Evolutionary conservation across 2,888 invertebrate species (phyloP).

Genomic region (Heteromurus nitidus): DNA sequence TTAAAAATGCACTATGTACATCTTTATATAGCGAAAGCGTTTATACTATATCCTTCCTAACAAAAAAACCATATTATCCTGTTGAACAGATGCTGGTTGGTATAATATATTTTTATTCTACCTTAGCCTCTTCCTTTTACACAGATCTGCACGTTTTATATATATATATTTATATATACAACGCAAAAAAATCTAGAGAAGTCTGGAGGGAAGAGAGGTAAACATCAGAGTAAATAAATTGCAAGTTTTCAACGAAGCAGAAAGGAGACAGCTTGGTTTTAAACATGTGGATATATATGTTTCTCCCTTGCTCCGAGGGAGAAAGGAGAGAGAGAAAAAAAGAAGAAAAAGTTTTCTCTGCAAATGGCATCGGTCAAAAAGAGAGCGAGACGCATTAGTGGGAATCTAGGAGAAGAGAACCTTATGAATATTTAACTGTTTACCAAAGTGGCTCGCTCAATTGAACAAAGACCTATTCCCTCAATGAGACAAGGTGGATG

Average conservation of each 20-base stretch:
- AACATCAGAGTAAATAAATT: slow-evolving; percentile 10
- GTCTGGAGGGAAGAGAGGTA: not conserved
- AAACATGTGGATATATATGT: not conserved
- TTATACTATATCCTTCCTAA: too few relatives aligned
- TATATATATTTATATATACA: not conserved
- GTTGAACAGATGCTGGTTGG: too few relatives aligned
- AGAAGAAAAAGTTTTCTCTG: not conserved
- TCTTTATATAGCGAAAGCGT: too few relatives aligned
- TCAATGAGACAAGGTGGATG: not conserved
- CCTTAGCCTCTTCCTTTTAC: too few relatives aligned
- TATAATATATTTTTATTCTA: too few relatives aligned
- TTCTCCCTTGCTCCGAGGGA: not conserved
- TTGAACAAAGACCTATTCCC: slow-evolving; percentile 12
- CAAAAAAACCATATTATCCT: too few relatives aligned
- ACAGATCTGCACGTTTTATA: not conserved
- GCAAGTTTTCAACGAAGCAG: not conserved
- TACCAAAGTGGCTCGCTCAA: slow-evolving; percentile 42
- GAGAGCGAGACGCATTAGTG: not conserved
- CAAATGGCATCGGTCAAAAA: not conserved
- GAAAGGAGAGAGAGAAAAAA: not conserved
- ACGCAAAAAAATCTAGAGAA: not conserved
- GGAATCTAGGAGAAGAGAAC: not conserved
- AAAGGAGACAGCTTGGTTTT: not conserved
- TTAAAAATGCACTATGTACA: slow-evolving; percentile 29
- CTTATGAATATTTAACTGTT: slow-evolving; percentile 43